phyloP scores from a whole-genome alignment of 2,888 invertebrate species.

The Drosophila pseudotalamancana region DNA sequence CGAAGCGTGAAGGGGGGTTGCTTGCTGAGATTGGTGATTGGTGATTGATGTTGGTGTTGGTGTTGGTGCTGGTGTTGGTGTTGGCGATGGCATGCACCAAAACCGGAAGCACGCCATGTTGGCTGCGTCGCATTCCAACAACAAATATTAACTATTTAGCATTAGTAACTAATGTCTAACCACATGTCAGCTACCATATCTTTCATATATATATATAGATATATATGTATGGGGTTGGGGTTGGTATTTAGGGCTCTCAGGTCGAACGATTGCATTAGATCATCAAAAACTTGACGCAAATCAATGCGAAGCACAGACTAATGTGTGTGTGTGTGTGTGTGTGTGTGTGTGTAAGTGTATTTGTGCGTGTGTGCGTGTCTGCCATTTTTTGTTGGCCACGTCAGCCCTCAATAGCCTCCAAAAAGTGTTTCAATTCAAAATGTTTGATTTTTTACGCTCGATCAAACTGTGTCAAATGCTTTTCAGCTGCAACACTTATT shows the following conservation, averaged over 20 bases:
- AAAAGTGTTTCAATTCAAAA: slow-evolving; percentile 61
- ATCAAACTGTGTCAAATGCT: slow-evolving; percentile 77
- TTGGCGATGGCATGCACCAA: slow-evolving; percentile 35
- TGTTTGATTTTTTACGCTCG: slow-evolving; percentile 72
- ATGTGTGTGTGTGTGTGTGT: neutral
- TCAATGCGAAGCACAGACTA: slow-evolving; percentile 17
- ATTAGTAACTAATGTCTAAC: slow-evolving; percentile 53
- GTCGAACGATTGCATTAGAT: slow-evolving; percentile 34
- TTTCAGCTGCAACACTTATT: slow-evolving; percentile 64
- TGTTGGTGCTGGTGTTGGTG: neutral
- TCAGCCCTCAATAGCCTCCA: slow-evolving; percentile 37
- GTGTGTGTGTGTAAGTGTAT: neutral
- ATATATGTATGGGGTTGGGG: neutral
- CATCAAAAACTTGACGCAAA: slow-evolving; percentile 33
- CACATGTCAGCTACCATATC: slow-evolving; percentile 21
- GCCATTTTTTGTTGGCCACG: slow-evolving; percentile 42
- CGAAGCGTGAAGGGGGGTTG: neutral
- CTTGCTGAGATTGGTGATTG: neutral
- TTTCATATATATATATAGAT: neutral
- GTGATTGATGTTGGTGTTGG: neutral
- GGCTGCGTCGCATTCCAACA: slow-evolving; percentile 53
- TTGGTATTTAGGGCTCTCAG: neutral
- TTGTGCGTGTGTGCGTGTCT: neutral
- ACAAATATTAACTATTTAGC: slow-evolving; percentile 51
- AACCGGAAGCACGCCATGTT: slow-evolving; percentile 66